Evolutionary conservation across 2,113 vertebrate species (phyloP), one percentile per base, ranked within the genome.

Genomic region (Corydoras maculifer): DNA sequence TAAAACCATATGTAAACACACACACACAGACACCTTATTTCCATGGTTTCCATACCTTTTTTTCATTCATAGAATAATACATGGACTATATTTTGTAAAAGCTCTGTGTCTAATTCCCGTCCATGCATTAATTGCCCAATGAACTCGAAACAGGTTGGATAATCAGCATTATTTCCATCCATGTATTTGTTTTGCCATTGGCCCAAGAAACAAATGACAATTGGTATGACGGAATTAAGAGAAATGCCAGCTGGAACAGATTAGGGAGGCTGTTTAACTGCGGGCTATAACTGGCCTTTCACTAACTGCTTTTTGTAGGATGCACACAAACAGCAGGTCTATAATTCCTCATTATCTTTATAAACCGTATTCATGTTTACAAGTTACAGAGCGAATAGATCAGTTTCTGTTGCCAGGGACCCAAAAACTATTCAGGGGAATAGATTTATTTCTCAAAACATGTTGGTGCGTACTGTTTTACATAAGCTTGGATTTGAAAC

Each of bases 361-460:
- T 4, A 32, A 11, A 58, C 25, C 55, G 8, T 35, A 5, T 32
- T 57, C 14, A n/a, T 25, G 25, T 49, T 59, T 58, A 31, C 58
- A 9, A 49, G 25, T 49, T 68, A 68, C 35, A 43, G 7, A 43
- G 81, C 79, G 76, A 62, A 58, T 80, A 63, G 76, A 76, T 58
- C 79, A 82, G 80, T 73, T 85, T 87, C 84, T 86, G 84, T 87
- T 88, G 80, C 80, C 80, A 77, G 80, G 84, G 70, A 69, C 72
- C 49, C 55, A 8, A 68, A 62, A 58, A 64, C 50, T 71, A 74
- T 68, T 62, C 35, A 70, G 73, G n/a, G 63, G 18, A 63, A 58
- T 73, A 51, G 57, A 30, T 7, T 64, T 61, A 75, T 69, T 68
- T 73, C 72, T 48, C 70, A 53, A 62, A 59, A 65, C 60, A 50